A percentile compares a stretch with the other conserved stretches of the same genome.
Evolutionary conservation across 2,113 vertebrate genomes (phyloP).

Genomic region (Hyaena hyaena): DNA sequence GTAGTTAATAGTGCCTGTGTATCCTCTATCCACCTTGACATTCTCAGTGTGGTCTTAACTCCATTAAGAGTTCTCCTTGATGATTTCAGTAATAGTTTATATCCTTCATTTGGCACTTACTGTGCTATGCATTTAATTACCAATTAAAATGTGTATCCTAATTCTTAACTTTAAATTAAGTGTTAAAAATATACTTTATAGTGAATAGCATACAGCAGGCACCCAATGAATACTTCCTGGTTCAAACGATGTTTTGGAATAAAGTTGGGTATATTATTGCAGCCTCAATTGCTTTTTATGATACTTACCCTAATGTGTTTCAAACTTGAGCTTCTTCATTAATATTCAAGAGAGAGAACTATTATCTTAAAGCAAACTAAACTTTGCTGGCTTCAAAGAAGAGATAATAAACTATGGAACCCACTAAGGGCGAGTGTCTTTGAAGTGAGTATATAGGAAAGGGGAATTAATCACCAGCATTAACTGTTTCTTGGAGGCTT

Average conservation of each 20-base stretch:
- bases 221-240: neutral
- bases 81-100: neutral
- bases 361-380: constrained; percentile 82
- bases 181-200: neutral
- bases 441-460: constrained; percentile 73
- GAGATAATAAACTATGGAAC: constrained; percentile 80
- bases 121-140: neutral
- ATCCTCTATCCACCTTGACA: neutral
- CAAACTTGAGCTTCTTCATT: constrained; percentile 74
- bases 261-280: neutral
- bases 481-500: constrained; percentile 76
- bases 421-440: constrained; percentile 74
- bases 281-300: constrained; percentile 54
- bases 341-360: constrained; percentile 77
- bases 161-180: constrained; percentile 16
- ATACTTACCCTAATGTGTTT: constrained; percentile 67
- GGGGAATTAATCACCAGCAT: constrained; percentile 75
- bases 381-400: constrained; percentile 79
- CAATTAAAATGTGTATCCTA: neutral
- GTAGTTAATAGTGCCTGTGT: neutral
- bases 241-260: neutral
- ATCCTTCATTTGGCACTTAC: neutral
- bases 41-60: neutral
- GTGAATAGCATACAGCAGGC: constrained; percentile 51
- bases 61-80: neutral